phyloP scores from a whole-genome alignment of 1,140 invertebrate species.

The Magallana gigas region DNA sequence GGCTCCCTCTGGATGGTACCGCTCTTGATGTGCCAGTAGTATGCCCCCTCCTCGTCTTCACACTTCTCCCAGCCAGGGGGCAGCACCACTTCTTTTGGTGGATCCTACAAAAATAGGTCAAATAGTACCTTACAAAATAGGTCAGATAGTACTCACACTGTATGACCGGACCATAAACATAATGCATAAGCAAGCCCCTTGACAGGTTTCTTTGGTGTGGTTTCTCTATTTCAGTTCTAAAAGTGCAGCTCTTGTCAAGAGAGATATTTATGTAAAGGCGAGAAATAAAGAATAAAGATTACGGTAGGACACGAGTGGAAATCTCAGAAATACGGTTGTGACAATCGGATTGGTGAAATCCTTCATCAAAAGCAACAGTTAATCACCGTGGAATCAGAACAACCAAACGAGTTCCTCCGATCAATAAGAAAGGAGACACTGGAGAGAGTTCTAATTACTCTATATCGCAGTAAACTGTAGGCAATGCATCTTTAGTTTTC shows the following conservation, averaged over 20 bases:
- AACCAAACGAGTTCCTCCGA: neutral
- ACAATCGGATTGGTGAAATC: neutral
- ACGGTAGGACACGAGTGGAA: neutral
- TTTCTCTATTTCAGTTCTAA: slow-evolving; percentile 3
- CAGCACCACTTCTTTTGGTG: slow-evolving; percentile 74
- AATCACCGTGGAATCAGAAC: slow-evolving; percentile 6
- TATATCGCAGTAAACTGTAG: slow-evolving; percentile 17
- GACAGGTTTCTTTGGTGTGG: neutral
- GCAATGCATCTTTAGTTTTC: neutral
- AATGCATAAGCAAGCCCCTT: neutral
- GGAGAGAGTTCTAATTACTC: slow-evolving; percentile 25
- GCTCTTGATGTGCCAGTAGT: slow-evolving; percentile 99
- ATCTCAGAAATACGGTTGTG: neutral
- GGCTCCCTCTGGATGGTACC: slow-evolving; percentile 96
- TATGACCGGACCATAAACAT: neutral
- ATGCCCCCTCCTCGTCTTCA: slow-evolving; percentile 95
- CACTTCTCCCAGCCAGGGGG: slow-evolving; percentile 95
- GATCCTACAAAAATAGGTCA: neutral
- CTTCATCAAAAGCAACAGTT: slow-evolving; percentile 25
- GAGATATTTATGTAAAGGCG: neutral
- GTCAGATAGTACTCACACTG: too few species aligned
- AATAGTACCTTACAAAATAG: neutral
- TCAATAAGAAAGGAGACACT: slow-evolving; percentile 12
- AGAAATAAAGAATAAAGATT: slow-evolving; percentile 3
- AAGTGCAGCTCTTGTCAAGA: neutral